Evolutionary conservation across 2,888 invertebrate genomes (phyloP), one percentile per base, ranked within the genome.

Genomic region (Ophraella communa): DNA sequence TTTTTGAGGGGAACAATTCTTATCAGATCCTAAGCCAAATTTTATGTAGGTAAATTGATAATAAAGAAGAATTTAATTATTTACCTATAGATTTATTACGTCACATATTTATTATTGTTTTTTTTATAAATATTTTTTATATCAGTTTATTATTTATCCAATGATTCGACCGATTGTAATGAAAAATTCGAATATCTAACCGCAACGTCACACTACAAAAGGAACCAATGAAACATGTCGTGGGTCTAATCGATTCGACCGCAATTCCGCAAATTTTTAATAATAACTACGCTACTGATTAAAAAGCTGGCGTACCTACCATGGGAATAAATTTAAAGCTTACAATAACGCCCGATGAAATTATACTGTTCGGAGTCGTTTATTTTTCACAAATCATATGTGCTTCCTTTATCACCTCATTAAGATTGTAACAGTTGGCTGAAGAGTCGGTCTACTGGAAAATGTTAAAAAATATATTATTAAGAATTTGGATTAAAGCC

Each of bases 241-340:
- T 24, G 27, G 21, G 1, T 27, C 24, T 30, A 17, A 27, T 30
- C 23, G 17, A 30, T 51, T 30, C 17, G 51, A 21, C 24, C 51
- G 23, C 14, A 39, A 39, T 14, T 39, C 39, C 39, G 39, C 39
- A 39, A 39, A 39, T 39, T 39, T 7, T 14, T 39, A 5, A 3
- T 7, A 39, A 17, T 39, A 39, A 39, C 39, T 39, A 39, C 39
- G 39, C 39, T 39, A 39, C 39, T 39, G 39, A 14, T n/a, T 17
- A 14, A 20, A 24, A 44, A 44, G 56, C 20, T 24, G 44, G 33
- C 39, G 18, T 56, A 65, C 53, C 65, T 56, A 65, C 53, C 65
- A 67, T 67, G 67, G 64, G 67, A 67, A 67, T 49, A 52, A 42
- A 52, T 59, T 60, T 56, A 23, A 49, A 49, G 14, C 14, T 20